phyloP scores from a whole-genome alignment of 2,113 vertebrate genomes.

The Ramphastos sulfuratus region DNA sequence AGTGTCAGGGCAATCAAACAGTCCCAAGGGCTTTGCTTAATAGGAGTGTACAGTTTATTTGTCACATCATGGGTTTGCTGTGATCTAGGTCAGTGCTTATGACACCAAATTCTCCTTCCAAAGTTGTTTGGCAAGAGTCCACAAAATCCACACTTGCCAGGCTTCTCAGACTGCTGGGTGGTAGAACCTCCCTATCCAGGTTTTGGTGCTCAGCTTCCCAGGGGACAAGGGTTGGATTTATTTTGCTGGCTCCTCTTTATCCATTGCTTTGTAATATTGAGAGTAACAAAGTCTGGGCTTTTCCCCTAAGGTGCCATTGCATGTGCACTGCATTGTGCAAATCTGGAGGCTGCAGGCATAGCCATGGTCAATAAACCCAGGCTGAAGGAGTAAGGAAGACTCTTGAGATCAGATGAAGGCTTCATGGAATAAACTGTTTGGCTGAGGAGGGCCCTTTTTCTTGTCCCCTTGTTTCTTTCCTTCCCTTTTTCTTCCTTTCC shows the following conservation, averaged over 20 bases:
- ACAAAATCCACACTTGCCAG: background rate
- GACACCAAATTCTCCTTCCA: background rate
- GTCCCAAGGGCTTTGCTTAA: background rate
- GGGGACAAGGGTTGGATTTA: background rate
- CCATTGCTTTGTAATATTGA: background rate
- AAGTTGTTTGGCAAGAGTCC: background rate
- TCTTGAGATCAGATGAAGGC: background rate
- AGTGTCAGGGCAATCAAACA: slow-evolving; percentile 17
- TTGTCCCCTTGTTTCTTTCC: too few species aligned
- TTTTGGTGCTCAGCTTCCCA: background rate
- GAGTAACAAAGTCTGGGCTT: background rate
- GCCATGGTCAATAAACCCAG: background rate
- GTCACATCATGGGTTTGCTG: background rate
- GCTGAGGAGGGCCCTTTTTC: too few species aligned
- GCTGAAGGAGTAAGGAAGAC: background rate
- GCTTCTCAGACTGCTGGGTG: background rate
- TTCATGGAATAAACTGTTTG: background rate
- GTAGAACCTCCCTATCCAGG: too few species aligned
- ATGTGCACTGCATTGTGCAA: background rate
- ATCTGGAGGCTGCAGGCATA: background rate
- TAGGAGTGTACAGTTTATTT: slow-evolving; percentile 5
- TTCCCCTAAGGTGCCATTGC: background rate
- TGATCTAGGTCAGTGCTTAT: slow-evolving; percentile 28
- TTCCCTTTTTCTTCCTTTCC: accelerated
- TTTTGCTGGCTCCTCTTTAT: background rate